Percentiles rank a stretch among this genome's conserved stretches.
phyloP scores from a whole-genome alignment of 2,888 invertebrate genomes.

The Cheilosia scutellata region DNA sequence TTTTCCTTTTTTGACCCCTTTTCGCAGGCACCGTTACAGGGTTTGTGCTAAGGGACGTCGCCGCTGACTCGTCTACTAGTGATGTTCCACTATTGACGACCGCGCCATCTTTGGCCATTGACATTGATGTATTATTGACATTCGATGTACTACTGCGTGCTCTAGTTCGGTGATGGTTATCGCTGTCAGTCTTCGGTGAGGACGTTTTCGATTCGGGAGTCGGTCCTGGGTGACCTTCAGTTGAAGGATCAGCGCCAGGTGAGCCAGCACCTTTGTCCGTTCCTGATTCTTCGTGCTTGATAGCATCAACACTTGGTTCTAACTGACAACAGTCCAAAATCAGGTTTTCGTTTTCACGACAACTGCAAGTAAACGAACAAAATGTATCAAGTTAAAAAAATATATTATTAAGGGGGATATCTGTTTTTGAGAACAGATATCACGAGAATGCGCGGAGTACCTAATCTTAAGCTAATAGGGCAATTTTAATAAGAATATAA shows the following conservation, averaged over 20 bases:
- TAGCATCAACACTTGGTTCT: slow-evolving; percentile 91
- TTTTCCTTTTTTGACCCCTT: slow-evolving; percentile 87
- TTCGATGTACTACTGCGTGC: slow-evolving; percentile 81
- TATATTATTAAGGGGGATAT: not conserved
- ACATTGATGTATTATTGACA: slow-evolving; percentile 78
- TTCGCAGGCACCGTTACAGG: slow-evolving; percentile 80
- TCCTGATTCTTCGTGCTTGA: slow-evolving; percentile 91
- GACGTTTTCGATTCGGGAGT: slow-evolving; percentile 83
- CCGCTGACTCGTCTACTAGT: slow-evolving; percentile 73
- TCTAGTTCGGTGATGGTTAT: slow-evolving; percentile 79
- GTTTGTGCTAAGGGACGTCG: slow-evolving; percentile 80
- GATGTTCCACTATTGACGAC: slow-evolving; percentile 70
- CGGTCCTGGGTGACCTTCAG: slow-evolving; percentile 84
- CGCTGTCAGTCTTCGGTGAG: slow-evolving; percentile 84
- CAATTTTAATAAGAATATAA: too few relatives aligned
- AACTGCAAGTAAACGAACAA: slow-evolving; percentile 76
- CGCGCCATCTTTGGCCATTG: slow-evolving; percentile 81
- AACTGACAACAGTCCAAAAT: slow-evolving; percentile 97
- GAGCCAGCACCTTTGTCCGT: slow-evolving; percentile 94
- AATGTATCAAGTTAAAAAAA: not conserved
- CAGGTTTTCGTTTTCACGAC: slow-evolving; percentile 92
- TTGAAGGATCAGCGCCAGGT: slow-evolving; percentile 90
- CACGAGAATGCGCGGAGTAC: too few relatives aligned
- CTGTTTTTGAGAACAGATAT: not conserved
- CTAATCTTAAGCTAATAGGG: too few relatives aligned